Percentiles rank a stretch among this genome's conserved stretches.
phyloP scores from a whole-genome alignment of 2,113 vertebrate genomes.

The Caranx melampygus region DNA sequence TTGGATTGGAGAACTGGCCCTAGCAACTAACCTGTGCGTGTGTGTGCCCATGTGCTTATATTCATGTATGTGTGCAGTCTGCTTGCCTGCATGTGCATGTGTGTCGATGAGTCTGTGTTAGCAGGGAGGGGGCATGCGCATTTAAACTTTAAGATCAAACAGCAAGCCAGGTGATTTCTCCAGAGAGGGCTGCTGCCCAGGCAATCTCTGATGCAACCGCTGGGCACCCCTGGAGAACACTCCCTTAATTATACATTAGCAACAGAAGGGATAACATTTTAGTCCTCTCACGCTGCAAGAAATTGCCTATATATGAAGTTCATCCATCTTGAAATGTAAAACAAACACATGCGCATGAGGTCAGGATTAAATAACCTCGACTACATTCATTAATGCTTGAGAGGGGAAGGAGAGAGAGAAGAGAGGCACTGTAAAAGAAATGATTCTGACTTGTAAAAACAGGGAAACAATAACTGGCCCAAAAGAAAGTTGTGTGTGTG shows the following conservation, averaged over 20 bases:
- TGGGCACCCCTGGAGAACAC: constrained; percentile 68
- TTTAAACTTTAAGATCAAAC: constrained; percentile 71
- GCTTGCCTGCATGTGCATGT: constrained; percentile 20
- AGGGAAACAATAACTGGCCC: constrained; percentile 60
- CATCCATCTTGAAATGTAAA: constrained; percentile 52
- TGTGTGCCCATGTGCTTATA: not conserved
- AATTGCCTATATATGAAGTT: constrained; percentile 64
- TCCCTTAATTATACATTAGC: constrained; percentile 78
- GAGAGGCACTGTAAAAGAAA: constrained; percentile 25
- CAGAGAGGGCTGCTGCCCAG: constrained; percentile 71
- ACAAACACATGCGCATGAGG: constrained; percentile 56
- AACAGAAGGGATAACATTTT: constrained; percentile 77
- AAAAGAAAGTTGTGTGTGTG: constrained; percentile 12
- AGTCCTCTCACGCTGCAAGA: constrained; percentile 67
- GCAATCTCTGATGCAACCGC: constrained; percentile 78
- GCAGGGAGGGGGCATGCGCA: constrained; percentile 53
- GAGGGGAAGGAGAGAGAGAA: constrained; percentile 3
- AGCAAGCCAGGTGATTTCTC: constrained; percentile 77
- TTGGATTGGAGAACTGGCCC: constrained; percentile 61
- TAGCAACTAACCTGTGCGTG: constrained; percentile 65
- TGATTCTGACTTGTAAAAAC: constrained; percentile 35
- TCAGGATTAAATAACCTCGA: constrained; percentile 37
- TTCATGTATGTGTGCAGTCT: not conserved
- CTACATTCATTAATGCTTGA: constrained; percentile 35
- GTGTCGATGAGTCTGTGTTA: constrained; percentile 50